Evolutionary conservation across 2,888 invertebrate genomes (phyloP).

Genomic region (Coleophora flavipennella): DNA sequence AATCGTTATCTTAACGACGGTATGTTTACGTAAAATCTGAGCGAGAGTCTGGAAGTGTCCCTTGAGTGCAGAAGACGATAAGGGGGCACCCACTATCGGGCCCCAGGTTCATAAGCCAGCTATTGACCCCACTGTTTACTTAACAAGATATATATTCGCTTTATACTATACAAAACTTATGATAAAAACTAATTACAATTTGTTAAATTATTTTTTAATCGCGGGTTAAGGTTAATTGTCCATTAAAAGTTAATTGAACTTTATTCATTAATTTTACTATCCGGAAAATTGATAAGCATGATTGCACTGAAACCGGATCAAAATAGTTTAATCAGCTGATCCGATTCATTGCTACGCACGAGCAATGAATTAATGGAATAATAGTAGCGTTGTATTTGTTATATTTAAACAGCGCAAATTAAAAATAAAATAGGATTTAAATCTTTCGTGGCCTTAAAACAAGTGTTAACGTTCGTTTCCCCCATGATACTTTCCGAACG

Average conservation of each 20-base stretch:
- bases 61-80: constrained; percentile 57
- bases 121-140: constrained; percentile 66
- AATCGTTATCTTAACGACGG: constrained; percentile 66
- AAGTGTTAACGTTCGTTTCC: constrained; percentile 49
- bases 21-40: constrained; percentile 67
- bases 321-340: constrained; percentile 33
- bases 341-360: constrained; percentile 4
- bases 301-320: constrained; percentile 1
- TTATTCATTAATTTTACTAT: constrained; percentile 1
- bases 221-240: constrained; percentile 52
- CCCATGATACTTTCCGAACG: constrained; percentile 44
- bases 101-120: constrained; percentile 61
- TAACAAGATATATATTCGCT: constrained; percentile 33
- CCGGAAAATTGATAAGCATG: constrained; percentile 3
- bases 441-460: constrained; percentile 64
- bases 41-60: constrained; percentile 52
- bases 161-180: constrained; percentile 39
- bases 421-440: constrained; percentile 54
- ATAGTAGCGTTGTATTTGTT: constrained; percentile 27
- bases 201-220: constrained; percentile 41
- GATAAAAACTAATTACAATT: constrained; percentile 51
- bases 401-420: constrained; percentile 48
- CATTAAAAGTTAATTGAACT: constrained; percentile 53
- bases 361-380: background rate
- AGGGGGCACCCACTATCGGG: constrained; percentile 46